Base-by-base conservation (phyloP, 35 echinoderm and acorn worm species). In the Ophiothrix spiculata region DNA sequence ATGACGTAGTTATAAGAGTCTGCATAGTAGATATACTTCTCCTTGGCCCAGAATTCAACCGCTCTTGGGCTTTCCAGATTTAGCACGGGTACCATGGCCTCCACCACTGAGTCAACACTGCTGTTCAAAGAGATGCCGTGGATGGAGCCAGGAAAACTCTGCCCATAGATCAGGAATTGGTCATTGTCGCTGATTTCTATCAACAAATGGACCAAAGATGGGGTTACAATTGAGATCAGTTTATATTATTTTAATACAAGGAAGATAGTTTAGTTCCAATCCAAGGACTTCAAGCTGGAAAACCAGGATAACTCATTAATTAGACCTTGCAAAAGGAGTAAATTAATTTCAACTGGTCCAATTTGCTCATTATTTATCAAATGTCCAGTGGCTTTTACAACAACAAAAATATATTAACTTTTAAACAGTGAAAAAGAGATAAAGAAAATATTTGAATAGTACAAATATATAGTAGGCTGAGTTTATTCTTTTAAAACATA, bases 1-100 rank as follows among this genome's bases (percentile, higher is more conserved):
- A 98, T 98, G 25, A 64, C 39, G 73, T 93, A 93, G 29, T 84
- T 83, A 29, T 87, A 86, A 0, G 91, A 93, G 40, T 98, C 95
- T 32, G 95, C 81, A 75, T 88, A 98, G 82, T 97, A 98, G 28
- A 98, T 77, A 69, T 91, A 93, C 38, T 88, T 91, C 31, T 98
- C 85, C 0, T 75, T 74, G 1, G 86, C 86, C 23, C 93, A 85
- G 77, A 91, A 98, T 77, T 98, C 95, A 33, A 98, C 85, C 10
- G 83, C 95, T 46, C 95, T 87, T 0, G 95, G 95, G 37, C 91
- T 98, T n/a, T 90, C 78, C 31, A 98, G 81, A 21, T 90, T 90
- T 0, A 87, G 56, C 23, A 93, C 69, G 0, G 91, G 95, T 21
- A 80, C 86, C 56, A 93, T 93, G 23, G 81, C 35, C 75, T 98